A percentile compares a stretch with the other conserved stretches of the same genome.
phyloP scores from a whole-genome alignment of 2,113 vertebrate genomes.

The Burhinus oedicnemus region DNA sequence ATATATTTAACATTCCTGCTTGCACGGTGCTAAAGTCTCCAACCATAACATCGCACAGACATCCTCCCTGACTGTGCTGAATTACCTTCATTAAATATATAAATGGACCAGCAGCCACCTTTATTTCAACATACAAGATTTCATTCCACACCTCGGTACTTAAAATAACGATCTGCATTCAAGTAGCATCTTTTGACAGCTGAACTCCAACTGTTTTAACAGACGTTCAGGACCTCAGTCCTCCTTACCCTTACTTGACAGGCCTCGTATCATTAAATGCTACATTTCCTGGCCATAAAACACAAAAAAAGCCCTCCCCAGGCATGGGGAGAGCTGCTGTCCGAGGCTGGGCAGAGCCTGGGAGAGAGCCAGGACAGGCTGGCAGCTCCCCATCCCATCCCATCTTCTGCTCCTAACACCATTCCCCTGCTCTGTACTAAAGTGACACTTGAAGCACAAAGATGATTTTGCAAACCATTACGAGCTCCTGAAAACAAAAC shows the following conservation, averaged over 20 bases:
- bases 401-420: rapidly evolving
- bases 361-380: neutral
- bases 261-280: neutral
- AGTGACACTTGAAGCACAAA: neutral
- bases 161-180: slow-evolving; percentile 29
- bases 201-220: neutral
- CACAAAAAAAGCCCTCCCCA: neutral
- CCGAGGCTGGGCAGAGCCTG: neutral
- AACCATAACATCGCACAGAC: neutral
- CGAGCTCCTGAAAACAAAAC: neutral
- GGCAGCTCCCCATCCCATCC: neutral
- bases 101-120: neutral
- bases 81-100: slow-evolving; percentile 38
- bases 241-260: neutral
- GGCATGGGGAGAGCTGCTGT: neutral
- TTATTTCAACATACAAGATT: neutral
- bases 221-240: neutral
- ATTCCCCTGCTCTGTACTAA: rapidly evolving
- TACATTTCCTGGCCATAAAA: neutral
- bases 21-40: neutral
- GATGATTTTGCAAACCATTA: neutral
- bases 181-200: neutral
- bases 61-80: neutral
- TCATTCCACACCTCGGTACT: slow-evolving; percentile 14
- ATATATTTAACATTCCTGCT: neutral